Evolutionary conservation across 2,888 invertebrate species (phyloP), one percentile per base, ranked within the genome.

Genomic region (Ophonus ardosiacus): DNA sequence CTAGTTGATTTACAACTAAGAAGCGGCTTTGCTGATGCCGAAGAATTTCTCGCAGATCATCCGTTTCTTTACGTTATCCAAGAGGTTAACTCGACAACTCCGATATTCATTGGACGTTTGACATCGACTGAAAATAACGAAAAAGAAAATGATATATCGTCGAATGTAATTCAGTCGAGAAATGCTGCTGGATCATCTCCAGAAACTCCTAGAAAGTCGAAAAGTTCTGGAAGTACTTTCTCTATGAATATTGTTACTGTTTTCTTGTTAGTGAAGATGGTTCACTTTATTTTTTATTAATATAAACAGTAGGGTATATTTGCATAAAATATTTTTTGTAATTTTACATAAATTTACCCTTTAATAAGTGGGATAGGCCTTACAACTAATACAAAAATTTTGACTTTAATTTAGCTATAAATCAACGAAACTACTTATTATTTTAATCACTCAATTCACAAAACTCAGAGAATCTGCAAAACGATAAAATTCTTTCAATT

Each of bases 61-160:
- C 24, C 63, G 13, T 63, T 63, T 13, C 5, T 63, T 21, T 63
- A 63, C 13, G 5, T 21, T 18, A 61, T 43, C 17, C 51, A 56
- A 76, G 76, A 51, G 8, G n/a, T 63, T 31, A 24, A 68, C 6
- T 15, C 81, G n/a, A 68, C 65, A n/a, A 51, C 57, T 5, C 7
- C 40, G 31, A 5, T 82, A 21, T 82, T 82, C 21, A 21, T 82
- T 5, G 82, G 82, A 21, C 71, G 82, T 38, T 31, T 56, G 15
- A 7, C 8, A 17, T 63, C 63, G 8, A 1, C 7, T 21, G 21
- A 21, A 10, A 63, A 63, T 18, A 13, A 63, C 18, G 6, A 1
- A 0, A 0, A 13, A 13, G 63, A 21, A 24, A 63, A 51, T 51
- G 43, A 51, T 24, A 63, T 18, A 24, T 10, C 17, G 8, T 63